These are phyloP conservation scores for Indri indri DNA, from an alignment of 2,113 vertebrate species.

Conservation along the genomic window DNA sequence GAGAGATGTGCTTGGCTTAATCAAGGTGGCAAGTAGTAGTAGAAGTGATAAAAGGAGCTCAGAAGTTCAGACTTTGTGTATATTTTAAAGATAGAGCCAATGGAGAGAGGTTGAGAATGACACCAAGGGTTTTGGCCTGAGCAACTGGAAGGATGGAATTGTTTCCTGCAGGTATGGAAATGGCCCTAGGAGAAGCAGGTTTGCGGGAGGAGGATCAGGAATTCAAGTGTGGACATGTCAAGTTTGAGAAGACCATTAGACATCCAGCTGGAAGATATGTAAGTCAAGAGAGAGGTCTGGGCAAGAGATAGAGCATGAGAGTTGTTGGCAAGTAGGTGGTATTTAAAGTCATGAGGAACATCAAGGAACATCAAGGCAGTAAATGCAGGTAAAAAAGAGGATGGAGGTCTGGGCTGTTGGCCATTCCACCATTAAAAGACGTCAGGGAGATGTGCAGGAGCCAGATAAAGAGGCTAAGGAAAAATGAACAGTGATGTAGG, in stretches of 20 bases:
- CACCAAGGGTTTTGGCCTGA: background rate
- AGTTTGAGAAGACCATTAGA: conserved; percentile 8
- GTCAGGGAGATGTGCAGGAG: background rate
- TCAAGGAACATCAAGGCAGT: background rate
- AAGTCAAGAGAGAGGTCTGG: background rate
- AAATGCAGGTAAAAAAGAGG: background rate
- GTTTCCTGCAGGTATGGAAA: background rate
- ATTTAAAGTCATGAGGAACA: background rate
- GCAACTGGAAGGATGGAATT: background rate
- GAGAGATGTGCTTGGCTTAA: background rate
- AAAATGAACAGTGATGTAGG: background rate
- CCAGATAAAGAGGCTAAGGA: background rate
- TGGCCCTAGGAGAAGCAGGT: background rate
- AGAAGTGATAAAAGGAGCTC: background rate
- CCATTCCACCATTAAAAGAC: background rate
- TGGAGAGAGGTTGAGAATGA: background rate
- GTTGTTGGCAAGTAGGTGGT: background rate
- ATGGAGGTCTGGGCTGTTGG: background rate
- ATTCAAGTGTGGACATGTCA: background rate
- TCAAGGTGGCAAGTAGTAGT: background rate
- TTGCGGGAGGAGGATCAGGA: background rate
- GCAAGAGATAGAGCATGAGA: background rate
- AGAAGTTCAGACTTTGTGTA: background rate
- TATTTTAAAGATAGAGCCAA: background rate
- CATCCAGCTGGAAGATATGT: background rate